phyloP scores from a whole-genome alignment of 1,140 invertebrate genomes.

The Copidosoma floridanum region DNA sequence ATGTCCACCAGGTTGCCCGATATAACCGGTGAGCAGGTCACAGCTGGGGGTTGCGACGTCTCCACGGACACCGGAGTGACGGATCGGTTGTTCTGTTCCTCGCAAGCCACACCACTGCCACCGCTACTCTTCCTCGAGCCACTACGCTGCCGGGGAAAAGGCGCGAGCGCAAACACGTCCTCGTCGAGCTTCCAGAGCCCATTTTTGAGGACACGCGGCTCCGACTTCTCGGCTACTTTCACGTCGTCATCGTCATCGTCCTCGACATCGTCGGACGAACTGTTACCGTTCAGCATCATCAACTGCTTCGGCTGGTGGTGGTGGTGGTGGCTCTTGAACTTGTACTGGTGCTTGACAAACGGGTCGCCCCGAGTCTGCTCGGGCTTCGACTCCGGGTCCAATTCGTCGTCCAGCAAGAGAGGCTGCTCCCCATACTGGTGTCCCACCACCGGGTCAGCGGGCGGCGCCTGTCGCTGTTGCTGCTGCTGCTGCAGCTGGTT shows the following conservation, averaged over 20 bases:
- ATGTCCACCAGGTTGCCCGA: conserved; percentile 39
- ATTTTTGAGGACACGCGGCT: conserved; percentile 27
- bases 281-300: conserved; percentile 34
- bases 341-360: conserved; percentile 47
- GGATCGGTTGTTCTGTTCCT: conserved; percentile 32
- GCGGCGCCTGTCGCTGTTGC: conserved; percentile 35
- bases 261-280: conserved; percentile 40
- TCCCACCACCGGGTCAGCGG: conserved; percentile 60
- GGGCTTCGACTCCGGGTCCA: conserved; percentile 63
- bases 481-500: conserved; percentile 35
- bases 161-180: conserved; percentile 75
- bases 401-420: conserved; percentile 74
- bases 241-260: background rate
- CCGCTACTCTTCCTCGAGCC: conserved; percentile 46
- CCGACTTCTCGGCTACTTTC: background rate
- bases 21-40: background rate
- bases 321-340: conserved; percentile 34
- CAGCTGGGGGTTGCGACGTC: conserved; percentile 30
- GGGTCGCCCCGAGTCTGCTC: conserved; percentile 52
- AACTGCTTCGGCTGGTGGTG: conserved; percentile 5
- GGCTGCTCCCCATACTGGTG: conserved; percentile 80
- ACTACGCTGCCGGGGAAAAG: conserved; percentile 63
- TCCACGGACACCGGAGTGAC: conserved; percentile 33
- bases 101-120: conserved; percentile 33
- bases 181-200: conserved; percentile 50